A percentile compares a stretch with the other conserved stretches of the same genome.
Evolutionary conservation across 2,113 vertebrate species (phyloP).

Genomic region (Dermatemys mawii): DNA sequence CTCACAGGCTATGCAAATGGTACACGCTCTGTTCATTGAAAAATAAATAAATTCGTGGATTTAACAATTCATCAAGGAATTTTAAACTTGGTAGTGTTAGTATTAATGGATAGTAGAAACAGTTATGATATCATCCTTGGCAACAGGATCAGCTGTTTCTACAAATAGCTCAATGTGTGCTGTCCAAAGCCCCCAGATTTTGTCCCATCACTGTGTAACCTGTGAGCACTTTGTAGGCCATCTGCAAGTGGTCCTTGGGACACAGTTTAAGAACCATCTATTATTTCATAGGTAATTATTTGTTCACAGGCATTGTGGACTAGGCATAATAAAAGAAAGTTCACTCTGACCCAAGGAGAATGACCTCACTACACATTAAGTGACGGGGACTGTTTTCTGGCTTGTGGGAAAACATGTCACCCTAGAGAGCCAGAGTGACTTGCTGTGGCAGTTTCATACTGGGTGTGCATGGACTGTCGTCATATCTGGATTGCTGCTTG

Average conservation of each 20-base stretch:
- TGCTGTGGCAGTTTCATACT: background rate
- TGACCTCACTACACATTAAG: background rate
- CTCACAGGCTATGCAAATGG: background rate
- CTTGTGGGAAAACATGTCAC: background rate
- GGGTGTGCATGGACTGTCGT: background rate
- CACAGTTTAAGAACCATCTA: background rate
- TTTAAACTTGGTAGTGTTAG: background rate
- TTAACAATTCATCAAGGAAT: background rate
- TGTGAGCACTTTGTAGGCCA: background rate
- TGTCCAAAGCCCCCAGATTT: background rate
- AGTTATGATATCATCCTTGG: background rate
- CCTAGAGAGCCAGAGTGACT: background rate
- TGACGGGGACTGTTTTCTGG: background rate
- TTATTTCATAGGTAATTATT: background rate
- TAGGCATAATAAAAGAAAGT: background rate
- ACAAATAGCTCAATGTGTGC: background rate
- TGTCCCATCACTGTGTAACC: background rate
- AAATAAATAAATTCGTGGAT: background rate
- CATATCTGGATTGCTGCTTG: background rate
- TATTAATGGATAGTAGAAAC: constrained; percentile 4
- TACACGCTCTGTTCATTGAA: background rate
- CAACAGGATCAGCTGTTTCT: background rate
- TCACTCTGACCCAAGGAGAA: background rate
- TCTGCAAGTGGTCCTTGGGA: accelerated
- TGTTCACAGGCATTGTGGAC: too few relatives aligned